Evolutionary conservation across 2,888 invertebrate species (phyloP).

Genomic region (Cyclophora albipunctata): DNA sequence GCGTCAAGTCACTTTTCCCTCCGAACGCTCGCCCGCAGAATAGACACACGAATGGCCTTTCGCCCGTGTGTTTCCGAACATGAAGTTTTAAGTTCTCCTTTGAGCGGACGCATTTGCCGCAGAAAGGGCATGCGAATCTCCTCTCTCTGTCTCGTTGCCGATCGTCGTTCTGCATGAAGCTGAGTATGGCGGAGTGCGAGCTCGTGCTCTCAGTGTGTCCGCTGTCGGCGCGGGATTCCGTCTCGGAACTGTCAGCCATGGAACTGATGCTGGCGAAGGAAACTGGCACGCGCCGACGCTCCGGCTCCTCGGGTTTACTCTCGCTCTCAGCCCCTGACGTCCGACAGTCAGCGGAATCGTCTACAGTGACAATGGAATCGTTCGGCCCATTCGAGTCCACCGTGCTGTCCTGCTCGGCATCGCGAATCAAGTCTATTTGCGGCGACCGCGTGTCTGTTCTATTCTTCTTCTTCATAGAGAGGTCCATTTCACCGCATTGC

Average conservation of each 20-base stretch:
- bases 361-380: constrained; percentile 64
- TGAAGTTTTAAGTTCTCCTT: constrained; percentile 92
- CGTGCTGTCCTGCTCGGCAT: constrained; percentile 82
- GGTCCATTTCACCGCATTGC: constrained; percentile 75
- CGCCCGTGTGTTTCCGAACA: constrained; percentile 90
- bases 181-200: constrained; percentile 74
- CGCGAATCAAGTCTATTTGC: constrained; percentile 62
- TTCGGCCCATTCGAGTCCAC: constrained; percentile 79
- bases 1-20: constrained; percentile 90
- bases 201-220: constrained; percentile 72
- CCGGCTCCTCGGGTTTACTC: constrained; percentile 44
- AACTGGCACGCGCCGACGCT: constrained; percentile 54
- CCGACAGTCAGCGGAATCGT: constrained; percentile 64
- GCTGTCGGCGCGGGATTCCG: constrained; percentile 60
- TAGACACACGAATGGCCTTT: constrained; percentile 91
- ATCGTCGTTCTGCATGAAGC: constrained; percentile 78
- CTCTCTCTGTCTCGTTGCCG: constrained; percentile 79
- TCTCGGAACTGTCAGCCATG: constrained; percentile 71
- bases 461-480: constrained; percentile 70
- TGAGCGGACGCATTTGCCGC: constrained; percentile 91
- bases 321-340: constrained; percentile 61
- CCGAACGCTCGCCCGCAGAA: constrained; percentile 93
- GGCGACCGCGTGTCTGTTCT: constrained; percentile 59
- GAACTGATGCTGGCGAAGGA: constrained; percentile 73
- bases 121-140: constrained; percentile 90